A percentile compares a stretch with the other conserved stretches of the same genome.
phyloP scores from a whole-genome alignment of 2,113 vertebrate genomes.

The Hypomesus transpacificus region DNA sequence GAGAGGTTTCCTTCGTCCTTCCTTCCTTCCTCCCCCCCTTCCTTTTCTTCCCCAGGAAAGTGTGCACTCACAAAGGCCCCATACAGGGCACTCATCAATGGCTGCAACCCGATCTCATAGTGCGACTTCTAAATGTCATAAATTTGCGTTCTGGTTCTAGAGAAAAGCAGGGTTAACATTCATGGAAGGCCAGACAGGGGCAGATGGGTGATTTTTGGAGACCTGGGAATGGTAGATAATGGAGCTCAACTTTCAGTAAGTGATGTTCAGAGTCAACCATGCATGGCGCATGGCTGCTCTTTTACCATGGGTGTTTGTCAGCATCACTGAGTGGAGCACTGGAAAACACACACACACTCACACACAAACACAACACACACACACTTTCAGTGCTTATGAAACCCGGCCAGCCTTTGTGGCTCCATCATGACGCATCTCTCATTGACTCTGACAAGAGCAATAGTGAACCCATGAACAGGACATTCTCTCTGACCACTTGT shows the following conservation, averaged over 20 bases:
- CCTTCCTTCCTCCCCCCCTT: not conserved
- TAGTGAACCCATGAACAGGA: slow-evolving; percentile 53
- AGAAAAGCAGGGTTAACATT: slow-evolving; percentile 12
- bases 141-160: slow-evolving; percentile 29
- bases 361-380: slow-evolving; percentile 37
- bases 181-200: not conserved
- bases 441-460: slow-evolving; percentile 63
- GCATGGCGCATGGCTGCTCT: slow-evolving; percentile 44
- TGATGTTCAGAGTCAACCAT: slow-evolving; percentile 52
- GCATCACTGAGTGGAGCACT: slow-evolving; percentile 44
- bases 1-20: slow-evolving; percentile 4
- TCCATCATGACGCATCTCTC: slow-evolving; percentile 60
- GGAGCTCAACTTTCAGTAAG: not conserved
- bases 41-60: slow-evolving; percentile 1
- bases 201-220: not conserved
- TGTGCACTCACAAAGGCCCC: slow-evolving; percentile 12
- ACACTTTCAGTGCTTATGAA: slow-evolving; percentile 38
- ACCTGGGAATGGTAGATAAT: not conserved
- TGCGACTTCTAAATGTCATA: slow-evolving; percentile 31
- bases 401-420: slow-evolving; percentile 62
- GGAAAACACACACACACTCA: slow-evolving; percentile 32
- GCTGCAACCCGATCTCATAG: slow-evolving; percentile 23
- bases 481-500: slow-evolving; percentile 68
- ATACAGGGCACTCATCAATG: slow-evolving; percentile 28
- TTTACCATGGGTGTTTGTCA: slow-evolving; percentile 45